These are phyloP conservation scores for Hydriomena furcata DNA, from an alignment of 2,888 invertebrate species.

Conservation along the genomic window DNA sequence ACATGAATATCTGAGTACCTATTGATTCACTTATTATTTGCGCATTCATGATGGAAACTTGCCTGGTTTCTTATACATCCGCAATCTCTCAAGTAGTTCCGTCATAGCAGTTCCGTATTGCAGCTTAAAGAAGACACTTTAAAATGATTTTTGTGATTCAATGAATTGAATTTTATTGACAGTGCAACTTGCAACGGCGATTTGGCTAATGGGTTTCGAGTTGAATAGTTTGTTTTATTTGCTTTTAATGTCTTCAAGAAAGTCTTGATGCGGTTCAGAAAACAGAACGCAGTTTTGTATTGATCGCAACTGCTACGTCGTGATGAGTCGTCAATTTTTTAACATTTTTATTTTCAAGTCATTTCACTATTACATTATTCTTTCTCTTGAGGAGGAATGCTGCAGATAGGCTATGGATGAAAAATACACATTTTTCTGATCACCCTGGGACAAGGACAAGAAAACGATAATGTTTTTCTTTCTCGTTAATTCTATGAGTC, in stretches of 20 bases:
- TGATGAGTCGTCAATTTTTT: neutral
- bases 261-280: conserved; percentile 22
- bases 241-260: conserved; percentile 13
- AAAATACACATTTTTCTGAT: too few relatives aligned
- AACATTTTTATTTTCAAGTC: neutral
- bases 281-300: conserved; percentile 17
- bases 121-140: conserved; percentile 4
- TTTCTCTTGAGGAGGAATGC: too few relatives aligned
- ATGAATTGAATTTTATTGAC: neutral
- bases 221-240: conserved; percentile 8
- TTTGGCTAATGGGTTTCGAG: conserved; percentile 7
- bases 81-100: conserved; percentile 18
- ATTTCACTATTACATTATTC: too few relatives aligned
- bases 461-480: too few relatives aligned
- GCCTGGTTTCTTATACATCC: conserved; percentile 22
- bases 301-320: conserved; percentile 8
- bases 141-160: neutral
- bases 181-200: neutral
- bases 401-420: too few relatives aligned
- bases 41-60: conserved; percentile 19
- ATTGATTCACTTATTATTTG: conserved; percentile 11
- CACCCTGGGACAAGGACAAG: too few relatives aligned
- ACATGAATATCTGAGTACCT: neutral
- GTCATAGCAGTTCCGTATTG: conserved; percentile 19
- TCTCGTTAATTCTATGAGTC: too few relatives aligned